Conservation (phyloP, 2,113 vertebrate species). For the Nicator chloris region DNA sequence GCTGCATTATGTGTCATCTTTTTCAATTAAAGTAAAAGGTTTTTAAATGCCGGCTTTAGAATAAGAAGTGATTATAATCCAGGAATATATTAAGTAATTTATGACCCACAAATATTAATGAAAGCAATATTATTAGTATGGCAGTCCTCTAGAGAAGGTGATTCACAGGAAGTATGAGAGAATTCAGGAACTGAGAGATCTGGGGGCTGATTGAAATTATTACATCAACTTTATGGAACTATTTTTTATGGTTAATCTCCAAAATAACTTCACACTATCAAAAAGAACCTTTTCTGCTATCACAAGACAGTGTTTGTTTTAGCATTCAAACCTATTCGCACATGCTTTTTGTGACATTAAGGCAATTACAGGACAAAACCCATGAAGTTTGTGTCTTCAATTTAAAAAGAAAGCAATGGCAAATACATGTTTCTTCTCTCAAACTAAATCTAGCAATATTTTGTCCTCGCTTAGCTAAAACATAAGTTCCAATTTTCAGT, state of each 20-base stretch:
- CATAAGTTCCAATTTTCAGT: not conserved
- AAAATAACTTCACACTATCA: not conserved
- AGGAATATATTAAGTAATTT: not conserved
- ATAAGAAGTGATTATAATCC: not conserved
- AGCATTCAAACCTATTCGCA: not conserved
- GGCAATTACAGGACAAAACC: not conserved
- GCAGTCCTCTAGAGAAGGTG: not conserved
- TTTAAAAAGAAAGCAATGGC: not conserved
- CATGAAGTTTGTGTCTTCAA: not conserved
- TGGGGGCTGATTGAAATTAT: not conserved
- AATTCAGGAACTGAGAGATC: not conserved
- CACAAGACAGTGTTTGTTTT: not conserved
- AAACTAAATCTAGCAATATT: not conserved
- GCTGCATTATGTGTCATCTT: fast-evolving
- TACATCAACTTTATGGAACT: not conserved
- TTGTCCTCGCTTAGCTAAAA: not conserved
- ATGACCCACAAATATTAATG: not conserved
- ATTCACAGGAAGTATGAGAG: not conserved
- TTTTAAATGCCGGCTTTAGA: not conserved
- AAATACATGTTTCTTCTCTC: not conserved
- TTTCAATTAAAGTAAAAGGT: not conserved
- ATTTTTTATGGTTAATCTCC: not conserved
- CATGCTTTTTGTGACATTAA: not conserved
- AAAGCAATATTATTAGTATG: not conserved
- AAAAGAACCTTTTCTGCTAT: not conserved